These are phyloP conservation scores for Syngnathus floridae DNA, from an alignment of 2,113 vertebrate species.

Conservation along the genomic window DNA sequence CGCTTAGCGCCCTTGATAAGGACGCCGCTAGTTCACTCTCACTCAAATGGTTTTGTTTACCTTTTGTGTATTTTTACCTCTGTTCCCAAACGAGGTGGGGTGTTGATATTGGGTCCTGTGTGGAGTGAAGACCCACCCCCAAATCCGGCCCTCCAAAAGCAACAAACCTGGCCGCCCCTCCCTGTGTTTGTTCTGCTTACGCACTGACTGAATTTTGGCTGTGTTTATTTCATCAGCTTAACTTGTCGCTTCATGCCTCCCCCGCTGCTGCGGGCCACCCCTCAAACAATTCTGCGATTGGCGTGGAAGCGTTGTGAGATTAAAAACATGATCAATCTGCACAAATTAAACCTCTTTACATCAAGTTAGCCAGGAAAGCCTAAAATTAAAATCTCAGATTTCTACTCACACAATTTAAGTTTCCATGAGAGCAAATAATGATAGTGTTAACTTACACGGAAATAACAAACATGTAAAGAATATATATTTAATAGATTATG, in stretches of 20 bases:
- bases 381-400: too few relatives aligned
- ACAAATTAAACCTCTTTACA: neutral
- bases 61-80: conserved; percentile 14
- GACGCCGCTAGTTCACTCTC: neutral
- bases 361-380: too few relatives aligned
- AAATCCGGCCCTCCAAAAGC: conserved; percentile 20
- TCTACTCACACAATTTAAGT: too few relatives aligned
- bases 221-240: conserved; percentile 18
- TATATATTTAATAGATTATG: too few relatives aligned
- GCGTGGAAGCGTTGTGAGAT: neutral
- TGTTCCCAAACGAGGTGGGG: conserved; percentile 25
- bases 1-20: neutral
- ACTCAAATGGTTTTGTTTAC: conserved; percentile 7
- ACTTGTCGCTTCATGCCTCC: conserved; percentile 14
- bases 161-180: conserved; percentile 22
- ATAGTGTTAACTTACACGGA: too few relatives aligned
- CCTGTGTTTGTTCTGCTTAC: conserved; percentile 4
- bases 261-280: neutral
- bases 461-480: too few relatives aligned
- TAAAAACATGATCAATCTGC: neutral
- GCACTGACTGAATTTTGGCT: neutral
- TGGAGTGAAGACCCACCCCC: conserved; percentile 45
- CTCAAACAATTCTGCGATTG: neutral
- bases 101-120: conserved; percentile 49
- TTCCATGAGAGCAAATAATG: too few relatives aligned